Percentiles rank a stretch among this genome's conserved stretches.
These are phyloP conservation scores for Muscina levida DNA, from an alignment of 2,888 invertebrate genomes.

Conservation along the genomic window DNA sequence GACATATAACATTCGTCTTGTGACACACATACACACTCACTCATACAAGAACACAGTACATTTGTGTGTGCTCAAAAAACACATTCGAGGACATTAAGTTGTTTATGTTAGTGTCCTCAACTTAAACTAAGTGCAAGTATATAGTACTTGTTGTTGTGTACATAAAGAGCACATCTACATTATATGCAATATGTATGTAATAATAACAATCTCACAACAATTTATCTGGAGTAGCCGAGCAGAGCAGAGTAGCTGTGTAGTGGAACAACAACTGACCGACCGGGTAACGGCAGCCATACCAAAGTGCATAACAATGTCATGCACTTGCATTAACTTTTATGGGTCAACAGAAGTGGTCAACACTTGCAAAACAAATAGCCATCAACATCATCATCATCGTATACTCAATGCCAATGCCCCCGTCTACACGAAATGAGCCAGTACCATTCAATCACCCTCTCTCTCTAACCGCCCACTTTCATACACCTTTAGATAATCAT, in stretches of 20 bases:
- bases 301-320: constrained; percentile 51
- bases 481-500: too few species aligned
- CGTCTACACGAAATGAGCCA: too few species aligned
- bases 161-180: too few species aligned
- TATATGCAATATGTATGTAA: too few species aligned
- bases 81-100: neutral
- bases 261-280: neutral
- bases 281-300: neutral
- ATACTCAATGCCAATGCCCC: too few species aligned
- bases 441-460: too few species aligned
- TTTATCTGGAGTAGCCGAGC: neutral
- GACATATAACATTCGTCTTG: neutral
- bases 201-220: constrained; percentile 17
- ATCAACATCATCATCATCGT: too few species aligned
- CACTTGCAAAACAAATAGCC: too few species aligned
- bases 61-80: neutral
- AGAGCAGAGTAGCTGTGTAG: neutral
- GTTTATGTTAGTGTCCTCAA: constrained; percentile 1
- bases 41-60: too few species aligned
- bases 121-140: neutral
- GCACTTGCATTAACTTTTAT: constrained; percentile 57
- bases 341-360: constrained; percentile 47
- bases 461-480: too few species aligned
- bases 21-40: neutral
- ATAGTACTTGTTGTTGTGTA: too few species aligned